These are phyloP conservation scores for Gasterosteus nipponicus DNA, from an alignment of 2,113 vertebrate species.

Conservation along the genomic window DNA sequence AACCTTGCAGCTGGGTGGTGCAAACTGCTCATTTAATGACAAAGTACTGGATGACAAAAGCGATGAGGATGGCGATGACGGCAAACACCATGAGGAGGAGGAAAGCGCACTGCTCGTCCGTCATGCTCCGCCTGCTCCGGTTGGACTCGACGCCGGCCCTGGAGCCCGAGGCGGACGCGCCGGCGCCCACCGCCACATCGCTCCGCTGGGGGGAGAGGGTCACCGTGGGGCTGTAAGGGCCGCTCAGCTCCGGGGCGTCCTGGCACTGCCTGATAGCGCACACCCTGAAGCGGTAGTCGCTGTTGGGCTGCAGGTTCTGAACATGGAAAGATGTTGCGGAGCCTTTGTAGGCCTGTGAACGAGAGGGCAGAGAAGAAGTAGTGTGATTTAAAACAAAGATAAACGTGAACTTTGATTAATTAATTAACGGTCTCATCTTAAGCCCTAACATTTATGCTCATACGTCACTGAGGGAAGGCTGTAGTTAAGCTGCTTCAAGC, in stretches of 20 bases:
- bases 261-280: constrained; percentile 95
- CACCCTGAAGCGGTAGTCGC: constrained; percentile 92
- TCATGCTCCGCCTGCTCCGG: constrained; percentile 85
- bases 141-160: constrained; percentile 80
- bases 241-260: constrained; percentile 87
- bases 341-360: constrained; percentile 88
- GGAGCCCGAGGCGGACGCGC: constrained; percentile 73
- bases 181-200: constrained; percentile 74
- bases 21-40: constrained; percentile 91
- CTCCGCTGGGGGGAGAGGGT: constrained; percentile 88
- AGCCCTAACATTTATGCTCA: neutral
- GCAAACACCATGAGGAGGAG: constrained; percentile 95
- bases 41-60: constrained; percentile 98
- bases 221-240: constrained; percentile 91
- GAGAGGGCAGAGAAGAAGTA: neutral
- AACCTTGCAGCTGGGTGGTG: constrained; percentile 64
- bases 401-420: neutral
- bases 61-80: constrained; percentile 94
- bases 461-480: neutral
- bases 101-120: constrained; percentile 94
- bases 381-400: neutral
- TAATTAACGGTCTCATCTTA: neutral
- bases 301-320: constrained; percentile 88
- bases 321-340: constrained; percentile 86
- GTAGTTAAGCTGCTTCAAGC: neutral